Base-by-base conservation (phyloP, 1,140 invertebrate species). In the Cydia fagiglandana region DNA sequence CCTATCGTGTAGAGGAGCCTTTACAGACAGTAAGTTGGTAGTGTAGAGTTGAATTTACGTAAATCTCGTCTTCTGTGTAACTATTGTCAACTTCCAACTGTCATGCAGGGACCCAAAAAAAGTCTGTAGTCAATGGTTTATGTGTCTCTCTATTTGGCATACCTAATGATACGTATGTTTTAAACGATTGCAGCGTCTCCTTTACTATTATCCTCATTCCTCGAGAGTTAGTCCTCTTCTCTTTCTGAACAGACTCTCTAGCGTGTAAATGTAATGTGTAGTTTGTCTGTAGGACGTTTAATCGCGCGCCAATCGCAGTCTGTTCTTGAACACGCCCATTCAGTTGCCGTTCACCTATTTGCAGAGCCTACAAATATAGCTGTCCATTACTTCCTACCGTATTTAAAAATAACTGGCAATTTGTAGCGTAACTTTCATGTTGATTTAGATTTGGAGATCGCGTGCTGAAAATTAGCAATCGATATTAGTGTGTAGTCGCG, bases 361-460 rank as follows among this genome's bases (percentile, higher is more conserved):
- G 17, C 56, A 61, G 56, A 61, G 6, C 56, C 56, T 61, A 61
- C 56, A 61, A 61, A 61, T 61, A 61, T 61, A 61, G 56, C 56
- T 20, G 56, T 24, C 17, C 56, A 61, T 61, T 24, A 10, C 56
- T 61, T 24, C 1, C 56, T 61, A 61, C 45, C 45, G 13, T 61
- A 5, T 61, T 61, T 24, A 61, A 61, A 61, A 61, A 61, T 61
- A 61, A 61, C 56, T n/a, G 4, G 17, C 56, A 24, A 24, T 61
- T 24, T 61, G 56, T 61, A 61, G 17, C 2, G 53, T 61, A 61
- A 61, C 56, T 61, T 61, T 61, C 20, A 61, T 61, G 56, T 61
- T 61, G 7, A 61, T 61, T 61, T 61, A 61, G 56, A 61, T 61
- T 61, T 20, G 17, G 20, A 1, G 6, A 61, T 20, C 56, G 17